A percentile compares a stretch with the other conserved stretches of the same genome.
phyloP scores from a whole-genome alignment of 2,888 invertebrate genomes.

The Camponotus fellah region DNA sequence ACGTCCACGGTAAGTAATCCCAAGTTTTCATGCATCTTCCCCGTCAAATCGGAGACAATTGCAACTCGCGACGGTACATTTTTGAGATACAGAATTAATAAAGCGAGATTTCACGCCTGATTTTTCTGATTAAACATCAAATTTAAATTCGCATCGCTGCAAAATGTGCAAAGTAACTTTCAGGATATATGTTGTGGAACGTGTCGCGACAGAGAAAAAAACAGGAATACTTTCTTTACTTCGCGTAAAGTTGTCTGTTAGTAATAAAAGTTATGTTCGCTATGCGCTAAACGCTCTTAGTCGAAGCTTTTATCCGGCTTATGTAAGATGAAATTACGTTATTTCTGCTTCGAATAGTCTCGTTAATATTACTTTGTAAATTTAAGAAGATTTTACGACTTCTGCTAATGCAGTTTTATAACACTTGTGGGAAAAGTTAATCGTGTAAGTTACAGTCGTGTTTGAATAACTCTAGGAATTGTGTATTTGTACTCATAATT shows the following conservation, averaged over 20 bases:
- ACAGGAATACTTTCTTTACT: conserved; percentile 35
- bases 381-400: conserved; percentile 69
- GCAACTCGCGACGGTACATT: not conserved
- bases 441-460: conserved; percentile 12
- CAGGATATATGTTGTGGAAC: conserved; percentile 5
- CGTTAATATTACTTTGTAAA: conserved; percentile 69
- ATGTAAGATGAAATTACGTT: conserved; percentile 60
- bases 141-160: conserved; percentile 12
- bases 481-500: conserved; percentile 11
- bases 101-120: conserved; percentile 3
- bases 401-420: conserved; percentile 57
- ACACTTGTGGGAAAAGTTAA: conserved; percentile 42
- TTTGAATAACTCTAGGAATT: conserved; percentile 39
- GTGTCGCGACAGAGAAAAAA: not conserved
- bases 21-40: conserved; percentile 11
- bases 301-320: conserved; percentile 54
- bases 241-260: conserved; percentile 39
- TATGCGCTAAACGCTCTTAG: conserved; percentile 48
- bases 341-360: conserved; percentile 55
- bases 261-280: conserved; percentile 49
- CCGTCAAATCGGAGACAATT: not conserved
- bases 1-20: conserved; percentile 92
- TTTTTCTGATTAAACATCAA: not conserved
- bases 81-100: not conserved
- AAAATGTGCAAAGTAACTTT: conserved; percentile 3